Conservation (phyloP, 1,140 invertebrate genomes). For the Armadillidium nasatum region DNA sequence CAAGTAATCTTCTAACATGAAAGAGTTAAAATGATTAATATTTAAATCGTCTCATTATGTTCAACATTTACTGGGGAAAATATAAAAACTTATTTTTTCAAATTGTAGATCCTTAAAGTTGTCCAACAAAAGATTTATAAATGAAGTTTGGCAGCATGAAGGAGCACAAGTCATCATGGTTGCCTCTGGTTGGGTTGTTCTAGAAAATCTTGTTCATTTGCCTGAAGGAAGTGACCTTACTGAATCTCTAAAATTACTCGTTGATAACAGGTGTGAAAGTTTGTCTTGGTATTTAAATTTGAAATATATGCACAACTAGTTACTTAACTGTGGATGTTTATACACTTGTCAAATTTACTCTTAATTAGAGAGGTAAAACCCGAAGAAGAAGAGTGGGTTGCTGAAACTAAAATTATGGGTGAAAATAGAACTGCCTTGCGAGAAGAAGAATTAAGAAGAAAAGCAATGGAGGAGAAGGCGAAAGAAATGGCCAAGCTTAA, state of each 20-base stretch:
- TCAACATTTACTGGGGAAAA: too few relatives aligned
- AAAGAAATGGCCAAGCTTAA: conserved; percentile 31
- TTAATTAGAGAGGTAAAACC: conserved; percentile 30
- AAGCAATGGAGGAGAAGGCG: conserved; percentile 26
- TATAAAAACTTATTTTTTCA: too few relatives aligned
- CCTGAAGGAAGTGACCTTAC: neutral
- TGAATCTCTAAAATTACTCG: conserved; percentile 7
- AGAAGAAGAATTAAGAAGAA: conserved; percentile 23
- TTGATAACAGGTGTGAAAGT: conserved; percentile 24
- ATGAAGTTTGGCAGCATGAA: conserved; percentile 23
- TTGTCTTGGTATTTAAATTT: neutral
- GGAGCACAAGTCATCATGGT: conserved; percentile 19
- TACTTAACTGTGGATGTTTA: neutral
- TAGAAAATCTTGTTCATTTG: conserved; percentile 21
- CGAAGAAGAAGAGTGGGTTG: conserved; percentile 25
- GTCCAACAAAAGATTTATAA: too few relatives aligned
- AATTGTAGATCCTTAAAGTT: too few relatives aligned
- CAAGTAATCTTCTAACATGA: too few relatives aligned
- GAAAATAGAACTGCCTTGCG: conserved; percentile 9
- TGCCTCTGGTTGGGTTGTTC: conserved; percentile 20
- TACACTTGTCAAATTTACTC: conserved; percentile 3
- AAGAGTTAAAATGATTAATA: too few relatives aligned
- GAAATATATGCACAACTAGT: neutral
- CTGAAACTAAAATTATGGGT: conserved; percentile 27
- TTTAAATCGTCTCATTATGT: too few relatives aligned